phyloP scores from a whole-genome alignment of 2,888 invertebrate genomes.

The Yponomeuta plumbellus region DNA sequence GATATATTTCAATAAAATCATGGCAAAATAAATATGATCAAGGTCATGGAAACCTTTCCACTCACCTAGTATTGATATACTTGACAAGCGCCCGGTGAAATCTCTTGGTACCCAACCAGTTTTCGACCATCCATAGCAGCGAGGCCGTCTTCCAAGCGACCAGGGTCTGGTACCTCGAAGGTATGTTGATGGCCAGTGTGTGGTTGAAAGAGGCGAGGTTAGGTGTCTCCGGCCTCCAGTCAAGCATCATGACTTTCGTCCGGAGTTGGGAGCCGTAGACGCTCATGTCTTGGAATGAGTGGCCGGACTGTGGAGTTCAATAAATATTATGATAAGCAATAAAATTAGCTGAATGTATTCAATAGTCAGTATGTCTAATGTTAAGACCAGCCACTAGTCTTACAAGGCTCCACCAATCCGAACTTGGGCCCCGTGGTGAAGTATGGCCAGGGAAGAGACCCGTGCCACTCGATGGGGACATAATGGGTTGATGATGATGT shows the following conservation, averaged over 20 bases:
- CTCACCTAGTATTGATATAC: slow-evolving; percentile 52
- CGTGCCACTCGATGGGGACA: too few relatives aligned
- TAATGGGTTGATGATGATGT: too few relatives aligned
- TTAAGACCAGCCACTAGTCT: too few relatives aligned
- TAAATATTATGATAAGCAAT: too few relatives aligned
- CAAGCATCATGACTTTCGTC: slow-evolving; percentile 53
- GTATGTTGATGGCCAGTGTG: slow-evolving; percentile 53
- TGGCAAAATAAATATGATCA: too few relatives aligned
- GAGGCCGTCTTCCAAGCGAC: slow-evolving; percentile 64
- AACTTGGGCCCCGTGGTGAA: too few relatives aligned
- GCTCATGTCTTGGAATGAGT: slow-evolving; percentile 27
- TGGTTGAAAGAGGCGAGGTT: slow-evolving; percentile 49
- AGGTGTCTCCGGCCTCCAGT: slow-evolving; percentile 53
- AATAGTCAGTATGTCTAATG: too few relatives aligned
- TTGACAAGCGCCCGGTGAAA: slow-evolving; percentile 50
- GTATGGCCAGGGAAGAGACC: too few relatives aligned
- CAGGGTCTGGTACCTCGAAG: slow-evolving; percentile 46
- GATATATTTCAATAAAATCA: too few relatives aligned
- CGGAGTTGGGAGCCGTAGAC: slow-evolving; percentile 54
- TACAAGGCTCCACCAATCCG: too few relatives aligned
- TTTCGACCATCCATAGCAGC: slow-evolving; percentile 66
- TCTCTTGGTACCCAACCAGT: slow-evolving; percentile 58
- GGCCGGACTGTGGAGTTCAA: neutral
- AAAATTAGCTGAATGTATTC: too few relatives aligned
- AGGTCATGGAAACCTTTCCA: neutral